Evolutionary conservation across 2,113 vertebrate species (phyloP).

Genomic region (Pimephales promelas): DNA sequence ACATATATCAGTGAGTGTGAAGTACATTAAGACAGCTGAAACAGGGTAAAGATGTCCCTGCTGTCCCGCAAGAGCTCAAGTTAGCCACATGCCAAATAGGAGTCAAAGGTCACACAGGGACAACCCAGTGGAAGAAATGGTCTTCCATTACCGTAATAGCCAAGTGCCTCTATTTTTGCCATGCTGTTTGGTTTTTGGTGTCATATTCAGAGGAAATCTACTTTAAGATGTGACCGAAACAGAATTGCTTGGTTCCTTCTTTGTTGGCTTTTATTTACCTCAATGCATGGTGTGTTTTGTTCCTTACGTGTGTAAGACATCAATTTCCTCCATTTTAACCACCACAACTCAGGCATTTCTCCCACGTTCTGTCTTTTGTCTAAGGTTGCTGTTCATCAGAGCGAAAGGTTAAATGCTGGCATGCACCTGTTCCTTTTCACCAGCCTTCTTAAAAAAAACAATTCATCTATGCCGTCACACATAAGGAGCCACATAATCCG

Average conservation of each 20-base stretch:
- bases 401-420: slow-evolving; percentile 67
- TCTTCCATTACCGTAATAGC: not conserved
- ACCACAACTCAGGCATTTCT: slow-evolving; percentile 69
- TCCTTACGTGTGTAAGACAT: slow-evolving; percentile 68
- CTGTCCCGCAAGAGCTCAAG: not conserved
- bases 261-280: not conserved
- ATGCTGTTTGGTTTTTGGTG: slow-evolving; percentile 23
- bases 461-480: slow-evolving; percentile 42
- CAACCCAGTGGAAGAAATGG: not conserved
- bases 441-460: slow-evolving; percentile 45
- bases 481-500: slow-evolving; percentile 49
- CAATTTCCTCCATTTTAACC: slow-evolving; percentile 74
- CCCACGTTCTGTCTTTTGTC: slow-evolving; percentile 63
- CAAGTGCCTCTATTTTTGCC: slow-evolving; percentile 26
- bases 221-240: slow-evolving; percentile 13
- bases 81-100: slow-evolving; percentile 44
- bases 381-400: slow-evolving; percentile 46
- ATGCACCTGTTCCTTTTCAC: slow-evolving; percentile 71
- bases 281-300: not conserved
- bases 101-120: slow-evolving; percentile 35
- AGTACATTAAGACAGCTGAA: slow-evolving; percentile 34
- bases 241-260: not conserved
- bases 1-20: slow-evolving; percentile 5
- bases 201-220: slow-evolving; percentile 20
- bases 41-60: slow-evolving; percentile 3